Evolutionary conservation across 2,113 vertebrate species (phyloP).

Genomic region (Epinephelus moara): DNA sequence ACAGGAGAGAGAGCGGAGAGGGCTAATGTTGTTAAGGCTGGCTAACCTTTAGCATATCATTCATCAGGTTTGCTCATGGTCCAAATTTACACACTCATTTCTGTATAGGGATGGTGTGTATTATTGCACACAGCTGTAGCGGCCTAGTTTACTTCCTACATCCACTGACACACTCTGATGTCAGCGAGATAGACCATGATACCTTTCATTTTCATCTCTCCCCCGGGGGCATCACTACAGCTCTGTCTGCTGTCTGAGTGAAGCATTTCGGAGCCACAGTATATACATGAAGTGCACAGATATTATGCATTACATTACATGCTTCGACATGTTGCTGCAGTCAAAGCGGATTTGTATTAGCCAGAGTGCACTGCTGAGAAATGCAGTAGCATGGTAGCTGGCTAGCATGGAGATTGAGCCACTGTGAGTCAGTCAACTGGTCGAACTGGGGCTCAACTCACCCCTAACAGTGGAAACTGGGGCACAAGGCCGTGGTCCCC

Average conservation of each 20-base stretch:
- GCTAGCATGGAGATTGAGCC: background rate
- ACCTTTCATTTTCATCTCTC: slow-evolving; percentile 28
- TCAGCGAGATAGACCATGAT: background rate
- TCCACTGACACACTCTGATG: slow-evolving; percentile 26
- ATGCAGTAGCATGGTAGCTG: background rate
- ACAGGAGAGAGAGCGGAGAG: background rate
- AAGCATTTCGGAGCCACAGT: slow-evolving; percentile 19
- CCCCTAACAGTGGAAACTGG: background rate
- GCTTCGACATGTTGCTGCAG: slow-evolving; percentile 58
- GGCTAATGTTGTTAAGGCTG: background rate
- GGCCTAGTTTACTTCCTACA: slow-evolving; percentile 18
- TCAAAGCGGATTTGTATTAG: slow-evolving; percentile 12
- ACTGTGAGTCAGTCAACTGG: background rate
- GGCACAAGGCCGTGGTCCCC: background rate
- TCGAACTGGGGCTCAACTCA: background rate
- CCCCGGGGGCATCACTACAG: slow-evolving; percentile 10
- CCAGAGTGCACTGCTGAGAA: slow-evolving; percentile 12
- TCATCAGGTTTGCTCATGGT: slow-evolving; percentile 22
- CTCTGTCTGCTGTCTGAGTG: slow-evolving; percentile 6
- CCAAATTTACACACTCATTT: slow-evolving; percentile 22
- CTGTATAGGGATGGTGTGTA: background rate
- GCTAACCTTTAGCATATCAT: slow-evolving; percentile 19
- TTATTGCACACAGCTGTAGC: background rate
- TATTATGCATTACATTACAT: slow-evolving; percentile 40
- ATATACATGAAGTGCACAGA: slow-evolving; percentile 25